Conservation (phyloP, 2,888 invertebrate species). For the Didymodactylos carnosus region DNA sequence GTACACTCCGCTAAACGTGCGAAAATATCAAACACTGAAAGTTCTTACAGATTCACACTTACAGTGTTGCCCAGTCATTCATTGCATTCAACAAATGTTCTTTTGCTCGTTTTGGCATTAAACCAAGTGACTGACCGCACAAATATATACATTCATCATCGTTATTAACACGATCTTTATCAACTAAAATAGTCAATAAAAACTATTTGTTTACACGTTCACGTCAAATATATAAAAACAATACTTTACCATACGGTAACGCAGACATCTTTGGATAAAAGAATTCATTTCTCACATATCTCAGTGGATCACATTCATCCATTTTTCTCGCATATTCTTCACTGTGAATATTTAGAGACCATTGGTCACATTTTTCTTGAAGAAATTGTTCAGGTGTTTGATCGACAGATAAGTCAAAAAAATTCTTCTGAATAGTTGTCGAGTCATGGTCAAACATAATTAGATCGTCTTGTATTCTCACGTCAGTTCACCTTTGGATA, state of each 20-base stretch:
- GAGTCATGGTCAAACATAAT: too few relatives aligned
- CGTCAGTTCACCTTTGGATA: too few relatives aligned
- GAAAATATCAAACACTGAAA: too few relatives aligned
- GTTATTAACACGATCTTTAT: too few relatives aligned
- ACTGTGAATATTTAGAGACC: too few relatives aligned
- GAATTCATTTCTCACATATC: conserved; percentile 29
- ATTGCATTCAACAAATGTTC: conserved; percentile 34
- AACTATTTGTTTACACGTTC: background rate
- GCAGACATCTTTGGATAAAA: conserved; percentile 33
- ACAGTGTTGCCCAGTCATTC: conserved; percentile 39
- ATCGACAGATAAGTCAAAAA: too few relatives aligned
- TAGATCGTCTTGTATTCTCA: too few relatives aligned
- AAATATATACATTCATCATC: conserved; percentile 41
- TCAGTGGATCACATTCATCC: conserved; percentile 31
- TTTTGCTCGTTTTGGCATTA: conserved; percentile 38
- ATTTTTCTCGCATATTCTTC: conserved; percentile 29
- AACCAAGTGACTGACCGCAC: conserved; percentile 41
- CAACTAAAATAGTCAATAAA: too few relatives aligned
- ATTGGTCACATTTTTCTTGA: too few relatives aligned
- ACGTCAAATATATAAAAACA: background rate
- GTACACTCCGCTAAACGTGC: conserved; percentile 25
- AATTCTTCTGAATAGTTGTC: too few relatives aligned
- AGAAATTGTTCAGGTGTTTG: too few relatives aligned
- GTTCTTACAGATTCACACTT: conserved; percentile 19
- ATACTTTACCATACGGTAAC: conserved; percentile 27